phyloP scores from a whole-genome alignment of 30 jellyfish, hydroid and myxozoan genomes.

The Hydractinia echinata region DNA sequence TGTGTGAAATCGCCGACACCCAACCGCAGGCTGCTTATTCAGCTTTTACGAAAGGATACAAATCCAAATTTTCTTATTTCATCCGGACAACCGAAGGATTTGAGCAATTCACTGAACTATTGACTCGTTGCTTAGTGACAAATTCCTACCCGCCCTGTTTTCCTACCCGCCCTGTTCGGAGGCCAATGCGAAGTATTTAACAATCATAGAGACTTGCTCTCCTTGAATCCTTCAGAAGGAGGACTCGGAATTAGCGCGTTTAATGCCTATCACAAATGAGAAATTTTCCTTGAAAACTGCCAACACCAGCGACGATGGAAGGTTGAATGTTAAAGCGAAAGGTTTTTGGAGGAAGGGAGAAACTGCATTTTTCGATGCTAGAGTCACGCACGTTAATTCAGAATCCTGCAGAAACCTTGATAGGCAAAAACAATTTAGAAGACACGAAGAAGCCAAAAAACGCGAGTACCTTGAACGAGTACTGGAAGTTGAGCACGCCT shows the following conservation, averaged over 20 bases:
- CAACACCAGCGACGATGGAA: no score
- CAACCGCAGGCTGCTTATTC: conserved; percentile 9
- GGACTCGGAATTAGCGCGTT: neutral
- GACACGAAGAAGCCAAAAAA: conserved; percentile 10
- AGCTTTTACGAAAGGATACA: conserved; percentile 12
- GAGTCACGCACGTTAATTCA: conserved; percentile 8
- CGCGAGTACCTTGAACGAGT: conserved; percentile 1
- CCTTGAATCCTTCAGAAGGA: no score
- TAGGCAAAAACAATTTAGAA: neutral
- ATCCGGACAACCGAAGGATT: neutral
- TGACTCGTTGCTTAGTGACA: no score
- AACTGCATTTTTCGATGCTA: conserved; percentile 17
- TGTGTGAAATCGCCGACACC: neutral
- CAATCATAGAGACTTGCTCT: no score
- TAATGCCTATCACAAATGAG: neutral
- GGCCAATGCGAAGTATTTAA: no score
- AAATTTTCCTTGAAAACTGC: no score
- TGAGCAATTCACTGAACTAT: neutral
- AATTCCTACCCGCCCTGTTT: no score
- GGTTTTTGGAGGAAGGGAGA: conserved; percentile 30
- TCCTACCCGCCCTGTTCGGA: no score
- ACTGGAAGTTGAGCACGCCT: conserved; percentile 11
- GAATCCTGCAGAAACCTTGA: neutral
- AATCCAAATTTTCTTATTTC: conserved; percentile 18
- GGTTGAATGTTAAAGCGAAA: no score